Evolutionary conservation across 92 coral and sea anemone genomes (phyloP).

Genomic region (Bergia sp.): DNA sequence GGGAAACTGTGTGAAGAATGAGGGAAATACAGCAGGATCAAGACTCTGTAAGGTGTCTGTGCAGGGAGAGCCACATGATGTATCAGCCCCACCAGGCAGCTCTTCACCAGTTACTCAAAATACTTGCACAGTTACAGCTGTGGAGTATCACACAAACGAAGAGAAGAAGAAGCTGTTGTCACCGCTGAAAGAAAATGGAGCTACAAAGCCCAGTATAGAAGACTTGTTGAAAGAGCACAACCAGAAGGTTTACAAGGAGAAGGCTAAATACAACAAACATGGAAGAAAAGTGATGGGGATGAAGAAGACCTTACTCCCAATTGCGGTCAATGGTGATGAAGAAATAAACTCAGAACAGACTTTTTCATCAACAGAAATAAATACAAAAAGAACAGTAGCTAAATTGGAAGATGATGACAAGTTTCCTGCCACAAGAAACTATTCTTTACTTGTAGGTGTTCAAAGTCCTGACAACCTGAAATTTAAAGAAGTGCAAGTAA

Average conservation of each 20-base stretch:
- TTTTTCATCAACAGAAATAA: not conserved
- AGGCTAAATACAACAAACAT: constrained; percentile 7
- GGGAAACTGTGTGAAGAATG: too few species aligned
- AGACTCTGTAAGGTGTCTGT: not conserved
- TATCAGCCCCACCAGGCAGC: not conserved
- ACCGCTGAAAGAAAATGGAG: not conserved
- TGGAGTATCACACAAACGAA: not conserved
- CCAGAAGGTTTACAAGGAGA: constrained; percentile 7
- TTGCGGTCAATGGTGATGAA: not conserved
- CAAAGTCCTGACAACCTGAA: not conserved
- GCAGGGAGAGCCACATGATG: not conserved
- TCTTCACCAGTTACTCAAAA: not conserved
- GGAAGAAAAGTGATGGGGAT: constrained; percentile 9
- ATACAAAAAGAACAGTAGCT: not conserved
- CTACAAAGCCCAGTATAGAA: constrained; percentile 20
- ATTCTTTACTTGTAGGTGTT: not conserved
- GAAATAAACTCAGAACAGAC: not conserved
- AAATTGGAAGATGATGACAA: not conserved
- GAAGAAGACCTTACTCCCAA: not conserved
- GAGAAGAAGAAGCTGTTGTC: not conserved
- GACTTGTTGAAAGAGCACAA: constrained; percentile 32
- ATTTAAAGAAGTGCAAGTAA: not conserved
- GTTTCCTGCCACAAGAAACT: not conserved
- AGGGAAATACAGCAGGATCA: not conserved
- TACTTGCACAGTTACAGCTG: not conserved